phyloP scores from a whole-genome alignment of 2,888 invertebrate genomes.

The Neria commutata region DNA sequence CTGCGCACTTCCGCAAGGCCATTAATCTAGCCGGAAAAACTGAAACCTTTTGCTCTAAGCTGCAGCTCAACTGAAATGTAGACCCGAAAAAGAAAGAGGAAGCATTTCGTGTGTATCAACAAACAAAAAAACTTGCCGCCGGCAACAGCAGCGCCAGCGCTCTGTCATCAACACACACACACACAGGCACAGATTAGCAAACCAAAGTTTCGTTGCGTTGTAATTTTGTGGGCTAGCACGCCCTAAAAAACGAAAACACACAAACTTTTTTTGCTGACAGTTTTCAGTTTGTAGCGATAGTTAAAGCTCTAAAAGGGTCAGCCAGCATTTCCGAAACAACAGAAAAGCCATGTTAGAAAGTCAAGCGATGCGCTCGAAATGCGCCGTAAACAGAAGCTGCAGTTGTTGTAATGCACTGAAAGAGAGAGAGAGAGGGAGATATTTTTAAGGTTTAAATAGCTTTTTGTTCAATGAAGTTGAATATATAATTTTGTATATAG shows the following conservation, averaged over 20 bases:
- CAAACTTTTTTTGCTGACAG: background rate
- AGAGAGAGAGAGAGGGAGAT: too few species aligned
- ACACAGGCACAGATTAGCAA: background rate
- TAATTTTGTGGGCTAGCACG: background rate
- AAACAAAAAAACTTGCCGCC: too few species aligned
- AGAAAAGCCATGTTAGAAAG: too few species aligned
- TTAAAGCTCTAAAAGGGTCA: too few species aligned
- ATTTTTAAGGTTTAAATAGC: too few species aligned
- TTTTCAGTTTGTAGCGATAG: background rate
- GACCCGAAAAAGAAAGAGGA: constrained; percentile 1
- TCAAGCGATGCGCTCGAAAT: too few species aligned
- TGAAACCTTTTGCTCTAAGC: background rate
- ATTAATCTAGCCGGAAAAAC: constrained; percentile 11
- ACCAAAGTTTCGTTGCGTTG: background rate
- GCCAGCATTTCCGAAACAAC: too few species aligned
- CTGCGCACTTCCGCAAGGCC: constrained; percentile 7
- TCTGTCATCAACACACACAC: background rate
- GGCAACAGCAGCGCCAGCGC: background rate
- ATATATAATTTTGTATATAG: too few species aligned
- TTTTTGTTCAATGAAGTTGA: too few species aligned
- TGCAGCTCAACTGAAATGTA: background rate
- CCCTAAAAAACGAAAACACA: background rate
- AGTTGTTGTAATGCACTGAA: too few species aligned
- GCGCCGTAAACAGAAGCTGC: too few species aligned
- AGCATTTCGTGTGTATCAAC: too few species aligned